Evolutionary conservation across 2,113 vertebrate genomes (phyloP).

Genomic region (Mionectes macconnelli): DNA sequence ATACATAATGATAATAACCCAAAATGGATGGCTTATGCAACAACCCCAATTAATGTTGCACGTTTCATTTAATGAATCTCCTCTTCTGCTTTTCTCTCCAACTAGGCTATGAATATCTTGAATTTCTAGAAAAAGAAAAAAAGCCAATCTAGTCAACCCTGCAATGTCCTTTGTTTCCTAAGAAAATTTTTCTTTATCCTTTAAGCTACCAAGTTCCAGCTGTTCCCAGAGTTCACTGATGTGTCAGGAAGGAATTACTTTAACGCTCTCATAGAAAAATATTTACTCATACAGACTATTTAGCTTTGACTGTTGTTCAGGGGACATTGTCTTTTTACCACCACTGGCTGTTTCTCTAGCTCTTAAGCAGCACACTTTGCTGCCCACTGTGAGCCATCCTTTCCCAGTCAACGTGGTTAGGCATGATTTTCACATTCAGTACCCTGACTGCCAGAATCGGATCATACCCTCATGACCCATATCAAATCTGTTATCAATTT

Average conservation of each 20-base stretch:
- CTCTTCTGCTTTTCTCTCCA: neutral
- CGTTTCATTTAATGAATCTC: neutral
- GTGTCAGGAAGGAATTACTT: slow-evolving; percentile 15
- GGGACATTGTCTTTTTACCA: neutral
- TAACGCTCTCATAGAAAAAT: neutral
- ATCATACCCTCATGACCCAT: neutral
- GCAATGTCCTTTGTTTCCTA: neutral
- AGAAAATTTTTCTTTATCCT: slow-evolving; percentile 21
- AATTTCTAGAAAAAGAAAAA: neutral
- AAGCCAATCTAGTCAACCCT: neutral
- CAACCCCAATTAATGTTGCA: neutral
- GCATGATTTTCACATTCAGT: neutral
- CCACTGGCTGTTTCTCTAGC: neutral
- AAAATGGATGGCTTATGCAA: neutral
- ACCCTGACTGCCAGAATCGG: neutral
- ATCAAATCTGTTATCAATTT: slow-evolving; percentile 27
- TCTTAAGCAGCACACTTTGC: neutral
- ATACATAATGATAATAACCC: neutral
- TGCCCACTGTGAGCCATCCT: neutral
- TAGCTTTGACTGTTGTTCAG: neutral
- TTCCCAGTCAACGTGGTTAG: neutral
- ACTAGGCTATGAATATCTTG: neutral
- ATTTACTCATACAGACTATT: neutral
- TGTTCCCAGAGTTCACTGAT: neutral
- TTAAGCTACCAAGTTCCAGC: slow-evolving; percentile 27